A percentile compares a stretch with the other conserved stretches of the same genome.
Evolutionary conservation across 23 tunicate genomes (phyloP).

Genomic region (Corella eumyota): DNA sequence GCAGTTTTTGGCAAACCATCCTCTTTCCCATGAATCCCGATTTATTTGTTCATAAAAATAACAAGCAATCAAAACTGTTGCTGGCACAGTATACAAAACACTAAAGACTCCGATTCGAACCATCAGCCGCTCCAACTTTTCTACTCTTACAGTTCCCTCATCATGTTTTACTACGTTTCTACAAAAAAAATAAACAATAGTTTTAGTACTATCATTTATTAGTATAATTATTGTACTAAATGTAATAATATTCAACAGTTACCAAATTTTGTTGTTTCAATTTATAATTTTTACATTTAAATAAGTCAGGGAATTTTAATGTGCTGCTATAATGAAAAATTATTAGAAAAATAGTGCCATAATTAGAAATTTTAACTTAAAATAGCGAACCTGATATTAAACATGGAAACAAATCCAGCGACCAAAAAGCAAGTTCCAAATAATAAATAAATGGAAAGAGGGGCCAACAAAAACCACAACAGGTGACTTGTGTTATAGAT

Average conservation of each 20-base stretch:
- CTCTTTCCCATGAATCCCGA: conserved; percentile 63
- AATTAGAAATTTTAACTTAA: too few species aligned
- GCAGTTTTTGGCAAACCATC: conserved; percentile 69
- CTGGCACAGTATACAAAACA: conserved; percentile 84
- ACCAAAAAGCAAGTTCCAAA: conserved; percentile 54
- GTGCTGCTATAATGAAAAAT: too few species aligned
- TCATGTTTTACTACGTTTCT: conserved; percentile 67
- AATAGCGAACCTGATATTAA: conserved; percentile 60
- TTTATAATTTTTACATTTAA: too few species aligned
- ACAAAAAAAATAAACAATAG: neutral
- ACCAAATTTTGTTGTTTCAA: too few species aligned
- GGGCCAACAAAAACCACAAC: conserved; percentile 36
- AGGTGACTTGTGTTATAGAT: conserved; percentile 37
- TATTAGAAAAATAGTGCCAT: too few species aligned
- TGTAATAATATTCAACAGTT: too few species aligned
- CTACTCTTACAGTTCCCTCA: conserved; percentile 55
- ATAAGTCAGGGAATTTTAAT: too few species aligned
- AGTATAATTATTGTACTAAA: too few species aligned
- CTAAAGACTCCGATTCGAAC: conserved; percentile 85
- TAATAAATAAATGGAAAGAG: conserved; percentile 30
- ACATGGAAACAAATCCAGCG: conserved; percentile 64
- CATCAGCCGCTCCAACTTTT: conserved; percentile 81
- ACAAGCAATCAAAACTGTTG: conserved; percentile 83
- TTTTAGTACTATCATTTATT: too few species aligned
- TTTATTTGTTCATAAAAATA: conserved; percentile 54